phyloP scores from a whole-genome alignment of 2,888 invertebrate genomes.

The Eurois occulta region DNA sequence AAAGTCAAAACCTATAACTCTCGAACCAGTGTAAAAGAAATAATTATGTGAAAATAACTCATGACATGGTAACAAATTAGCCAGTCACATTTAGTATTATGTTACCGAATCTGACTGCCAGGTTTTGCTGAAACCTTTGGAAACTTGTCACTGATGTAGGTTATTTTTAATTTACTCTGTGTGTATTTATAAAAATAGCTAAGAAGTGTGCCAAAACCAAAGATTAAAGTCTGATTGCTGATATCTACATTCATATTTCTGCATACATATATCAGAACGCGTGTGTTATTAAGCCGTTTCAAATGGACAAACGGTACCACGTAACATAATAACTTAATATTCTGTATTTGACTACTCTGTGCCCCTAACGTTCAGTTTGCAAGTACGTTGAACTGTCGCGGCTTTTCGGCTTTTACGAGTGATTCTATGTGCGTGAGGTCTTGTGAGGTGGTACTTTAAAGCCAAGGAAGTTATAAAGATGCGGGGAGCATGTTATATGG shows the following conservation, averaged over 20 bases:
- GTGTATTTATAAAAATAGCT: not conserved
- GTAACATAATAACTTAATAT: constrained; percentile 1
- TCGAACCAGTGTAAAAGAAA: not conserved
- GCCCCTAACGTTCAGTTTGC: constrained; percentile 26
- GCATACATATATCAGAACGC: not conserved
- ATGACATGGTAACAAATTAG: not conserved
- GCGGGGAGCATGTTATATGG: constrained; percentile 37
- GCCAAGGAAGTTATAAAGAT: constrained; percentile 56
- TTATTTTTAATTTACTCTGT: not conserved
- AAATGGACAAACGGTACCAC: not conserved
- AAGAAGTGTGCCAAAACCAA: not conserved
- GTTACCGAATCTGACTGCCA: not conserved
- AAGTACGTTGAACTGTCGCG: constrained; percentile 63
- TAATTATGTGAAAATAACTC: not conserved
- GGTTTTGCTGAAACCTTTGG: not conserved
- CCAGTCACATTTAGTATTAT: not conserved
- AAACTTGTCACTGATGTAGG: not conserved
- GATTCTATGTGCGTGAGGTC: constrained; percentile 63
- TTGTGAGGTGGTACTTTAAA: constrained; percentile 53
- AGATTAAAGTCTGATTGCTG: not conserved
- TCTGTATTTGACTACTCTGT: constrained; percentile 15
- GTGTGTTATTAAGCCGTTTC: not conserved
- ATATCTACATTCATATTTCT: not conserved
- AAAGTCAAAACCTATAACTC: too few relatives aligned
- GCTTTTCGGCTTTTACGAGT: constrained; percentile 64